Percentiles rank a stretch among this genome's conserved stretches.
phyloP scores from a whole-genome alignment of 2,888 invertebrate genomes.

The Andrena camellia region DNA sequence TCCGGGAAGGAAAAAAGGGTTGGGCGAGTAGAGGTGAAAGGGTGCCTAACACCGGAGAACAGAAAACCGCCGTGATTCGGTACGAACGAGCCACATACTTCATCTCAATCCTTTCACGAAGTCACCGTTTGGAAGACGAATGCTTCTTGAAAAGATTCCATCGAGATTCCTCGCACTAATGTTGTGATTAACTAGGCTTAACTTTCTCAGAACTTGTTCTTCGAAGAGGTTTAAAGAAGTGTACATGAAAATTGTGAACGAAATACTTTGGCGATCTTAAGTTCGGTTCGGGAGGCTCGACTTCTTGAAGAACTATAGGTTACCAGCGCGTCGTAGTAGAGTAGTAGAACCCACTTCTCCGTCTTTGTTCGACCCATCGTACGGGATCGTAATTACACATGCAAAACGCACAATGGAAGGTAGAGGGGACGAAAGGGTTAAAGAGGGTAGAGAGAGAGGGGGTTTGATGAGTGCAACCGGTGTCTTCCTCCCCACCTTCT shows the following conservation, averaged over 20 bases:
- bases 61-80: constrained; percentile 35
- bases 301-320: neutral
- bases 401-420: constrained; percentile 69
- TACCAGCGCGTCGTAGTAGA: neutral
- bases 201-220: too few relatives aligned
- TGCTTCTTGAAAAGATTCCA: neutral
- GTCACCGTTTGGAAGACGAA: neutral
- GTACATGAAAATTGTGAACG: too few relatives aligned
- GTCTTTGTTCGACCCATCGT: constrained; percentile 11
- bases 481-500: constrained; percentile 82
- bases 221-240: too few relatives aligned
- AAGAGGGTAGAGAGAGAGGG: constrained; percentile 73
- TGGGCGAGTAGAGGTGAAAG: constrained; percentile 72
- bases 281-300: neutral
- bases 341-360: too few relatives aligned
- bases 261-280: neutral
- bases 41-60: constrained; percentile 49
- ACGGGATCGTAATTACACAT: constrained; percentile 72
- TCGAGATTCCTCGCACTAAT: neutral
- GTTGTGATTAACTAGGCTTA: neutral
- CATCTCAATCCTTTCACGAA: constrained; percentile 48
- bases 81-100: constrained; percentile 62
- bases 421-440: constrained; percentile 68
- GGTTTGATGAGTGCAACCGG: constrained; percentile 85
- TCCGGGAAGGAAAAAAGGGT: constrained; percentile 77